Evolutionary conservation across 2,888 invertebrate species (phyloP), one percentile per base, ranked within the genome.

Genomic region (Sinelater perroti): DNA sequence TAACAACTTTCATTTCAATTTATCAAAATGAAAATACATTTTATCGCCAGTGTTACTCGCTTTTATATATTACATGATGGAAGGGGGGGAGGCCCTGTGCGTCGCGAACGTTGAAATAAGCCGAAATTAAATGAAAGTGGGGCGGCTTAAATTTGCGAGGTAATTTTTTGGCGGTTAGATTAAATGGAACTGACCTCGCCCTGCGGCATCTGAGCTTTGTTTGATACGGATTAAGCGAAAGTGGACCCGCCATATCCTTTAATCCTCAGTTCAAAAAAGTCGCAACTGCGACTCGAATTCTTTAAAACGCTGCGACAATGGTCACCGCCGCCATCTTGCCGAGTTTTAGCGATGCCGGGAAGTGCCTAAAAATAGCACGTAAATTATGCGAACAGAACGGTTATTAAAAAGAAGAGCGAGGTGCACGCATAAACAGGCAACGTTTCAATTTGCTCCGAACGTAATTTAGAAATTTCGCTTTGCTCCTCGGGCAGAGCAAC

Each of bases 211-310:
- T 20, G 42, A 52, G 42, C 42, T 42, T 52, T 42, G 42, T 52
- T 52, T 52, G 31, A 42, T 30, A 31, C 33, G 42, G 24, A 51
- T 51, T 51, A 52, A 52, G 42, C 42, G 51, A 52, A 52, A 52
- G 21, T 52, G 31, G 42, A 40, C 42, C 51, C 5, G 17, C 51
- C 31, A 21, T 33, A 42, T 52, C 51, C 33, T 52, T 52, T 52
- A 52, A 52, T 52, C 51, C 33, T 42, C 6, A 10, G 51, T 42
- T 52, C 40, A 40, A 52, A 52, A 52, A 52, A 52, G 21, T 21
- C 33, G 26, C 40, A 30, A 16, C 8, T 24, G 7, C 24, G 31
- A 42, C 51, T 52, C 36, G 42, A 52, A 42, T 21, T 42, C 42
- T 52, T 52, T 52, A 33, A 36, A 42, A 40, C 42, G 21, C 40